These are phyloP conservation scores for Eulemur albifrons DNA, from an alignment of 2,797 vertebrate genomes.

Conservation along the genomic window DNA sequence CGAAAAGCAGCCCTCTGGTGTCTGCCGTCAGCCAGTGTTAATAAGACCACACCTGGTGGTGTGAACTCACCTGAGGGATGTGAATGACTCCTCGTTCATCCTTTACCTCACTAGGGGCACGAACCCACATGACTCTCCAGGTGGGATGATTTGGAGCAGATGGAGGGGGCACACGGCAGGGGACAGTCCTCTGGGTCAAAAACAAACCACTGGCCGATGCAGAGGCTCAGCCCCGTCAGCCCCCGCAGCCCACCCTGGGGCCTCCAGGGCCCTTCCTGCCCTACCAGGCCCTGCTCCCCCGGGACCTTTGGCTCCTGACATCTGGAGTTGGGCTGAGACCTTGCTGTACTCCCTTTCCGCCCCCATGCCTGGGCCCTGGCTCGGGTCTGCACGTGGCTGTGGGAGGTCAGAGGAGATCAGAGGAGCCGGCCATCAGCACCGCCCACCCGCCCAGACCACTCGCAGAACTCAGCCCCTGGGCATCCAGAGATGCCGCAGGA, in stretches of 20 bases:
- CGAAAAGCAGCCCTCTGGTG: background rate
- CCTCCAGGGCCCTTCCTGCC: background rate
- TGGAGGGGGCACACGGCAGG: background rate
- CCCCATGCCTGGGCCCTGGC: background rate
- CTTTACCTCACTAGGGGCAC: background rate
- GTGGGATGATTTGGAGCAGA: background rate
- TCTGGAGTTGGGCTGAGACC: background rate
- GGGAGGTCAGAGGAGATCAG: background rate
- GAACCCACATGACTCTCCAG: background rate
- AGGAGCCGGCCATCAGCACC: background rate
- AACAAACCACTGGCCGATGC: background rate
- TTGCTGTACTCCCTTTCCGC: background rate
- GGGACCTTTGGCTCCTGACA: background rate
- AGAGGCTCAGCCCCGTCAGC: background rate
- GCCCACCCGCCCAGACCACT: fast-evolving
- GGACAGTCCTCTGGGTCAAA: background rate
- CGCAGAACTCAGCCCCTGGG: background rate
- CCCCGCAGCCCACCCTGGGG: background rate
- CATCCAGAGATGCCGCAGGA: background rate
- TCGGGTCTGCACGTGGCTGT: background rate
- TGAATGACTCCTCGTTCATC: background rate
- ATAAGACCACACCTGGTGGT: background rate
- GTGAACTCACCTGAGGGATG: background rate
- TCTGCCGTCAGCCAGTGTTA: background rate
- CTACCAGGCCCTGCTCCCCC: background rate